Conservation (phyloP, 2,113 vertebrate species). For the Delphinapterus leucas region DNA sequence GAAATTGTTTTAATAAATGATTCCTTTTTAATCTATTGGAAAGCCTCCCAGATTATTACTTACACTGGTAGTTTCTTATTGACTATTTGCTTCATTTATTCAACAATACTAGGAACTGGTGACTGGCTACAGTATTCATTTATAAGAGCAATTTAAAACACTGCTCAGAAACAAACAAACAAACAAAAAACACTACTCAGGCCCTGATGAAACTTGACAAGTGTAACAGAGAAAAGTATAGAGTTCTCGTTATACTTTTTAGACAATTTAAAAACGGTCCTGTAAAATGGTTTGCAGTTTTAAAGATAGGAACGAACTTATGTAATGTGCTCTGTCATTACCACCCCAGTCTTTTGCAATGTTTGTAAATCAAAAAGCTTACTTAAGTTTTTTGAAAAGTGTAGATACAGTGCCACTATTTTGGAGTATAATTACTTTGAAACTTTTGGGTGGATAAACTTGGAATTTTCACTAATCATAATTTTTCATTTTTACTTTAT, state of each 20-base stretch:
- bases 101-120: constrained; percentile 11
- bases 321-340: not conserved
- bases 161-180: not conserved
- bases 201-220: not conserved
- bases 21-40: not conserved
- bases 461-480: constrained; percentile 39
- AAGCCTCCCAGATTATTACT: not conserved
- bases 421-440: constrained; percentile 27
- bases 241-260: constrained; percentile 2
- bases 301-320: constrained; percentile 27
- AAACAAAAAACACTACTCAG: not conserved
- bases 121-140: not conserved
- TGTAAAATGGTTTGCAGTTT: constrained; percentile 6
- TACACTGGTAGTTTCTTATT: not conserved
- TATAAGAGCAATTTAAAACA: constrained; percentile 40
- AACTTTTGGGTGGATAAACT: constrained; percentile 17
- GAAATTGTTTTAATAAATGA: not conserved
- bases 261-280: not conserved
- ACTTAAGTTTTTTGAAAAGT: not conserved
- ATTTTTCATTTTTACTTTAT: constrained; percentile 28
- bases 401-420: not conserved
- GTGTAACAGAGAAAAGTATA: not conserved
- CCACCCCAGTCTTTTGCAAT: constrained; percentile 9
- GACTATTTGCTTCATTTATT: constrained; percentile 38
- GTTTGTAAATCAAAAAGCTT: not conserved